These are phyloP conservation scores for Perognathus longimembris DNA, from an alignment of 2,113 vertebrate genomes.

Conservation along the genomic window DNA sequence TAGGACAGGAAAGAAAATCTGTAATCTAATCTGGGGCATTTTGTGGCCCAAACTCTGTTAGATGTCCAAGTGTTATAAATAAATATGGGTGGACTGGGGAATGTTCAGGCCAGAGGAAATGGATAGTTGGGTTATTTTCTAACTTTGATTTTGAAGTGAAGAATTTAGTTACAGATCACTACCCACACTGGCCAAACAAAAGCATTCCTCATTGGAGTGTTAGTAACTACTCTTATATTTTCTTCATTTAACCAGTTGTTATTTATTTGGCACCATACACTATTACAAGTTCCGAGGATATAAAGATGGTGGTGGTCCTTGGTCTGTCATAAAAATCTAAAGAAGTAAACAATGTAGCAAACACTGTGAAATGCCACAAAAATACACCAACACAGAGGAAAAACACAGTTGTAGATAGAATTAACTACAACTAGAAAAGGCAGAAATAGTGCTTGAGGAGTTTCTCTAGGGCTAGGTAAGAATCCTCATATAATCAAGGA, in stretches of 20 bases:
- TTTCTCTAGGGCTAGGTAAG: not conserved
- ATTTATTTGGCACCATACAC: not conserved
- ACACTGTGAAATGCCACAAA: not conserved
- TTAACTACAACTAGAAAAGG: not conserved
- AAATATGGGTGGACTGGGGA: not conserved
- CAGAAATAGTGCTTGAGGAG: not conserved
- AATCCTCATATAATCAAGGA: not conserved
- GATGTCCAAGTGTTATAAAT: not conserved
- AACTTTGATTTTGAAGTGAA: constrained; percentile 39
- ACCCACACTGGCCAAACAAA: not conserved
- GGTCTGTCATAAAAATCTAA: not conserved
- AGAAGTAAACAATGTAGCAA: not conserved
- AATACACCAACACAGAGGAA: not conserved
- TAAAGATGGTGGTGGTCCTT: not conserved
- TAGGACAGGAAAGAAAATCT: not conserved
- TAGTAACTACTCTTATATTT: not conserved
- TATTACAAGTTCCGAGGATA: not conserved
- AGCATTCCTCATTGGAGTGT: constrained; percentile 7
- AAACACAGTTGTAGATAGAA: not conserved
- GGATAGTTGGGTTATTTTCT: constrained; percentile 13
- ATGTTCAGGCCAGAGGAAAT: not conserved
- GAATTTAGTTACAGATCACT: constrained; percentile 5
- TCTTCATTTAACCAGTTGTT: not conserved
- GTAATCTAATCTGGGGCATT: not conserved
- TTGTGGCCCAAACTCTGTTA: not conserved